Percentiles rank a stretch among this genome's conserved stretches.
These are phyloP conservation scores for Andrena flavipes DNA, from an alignment of 2,888 invertebrate genomes.

Conservation along the genomic window DNA sequence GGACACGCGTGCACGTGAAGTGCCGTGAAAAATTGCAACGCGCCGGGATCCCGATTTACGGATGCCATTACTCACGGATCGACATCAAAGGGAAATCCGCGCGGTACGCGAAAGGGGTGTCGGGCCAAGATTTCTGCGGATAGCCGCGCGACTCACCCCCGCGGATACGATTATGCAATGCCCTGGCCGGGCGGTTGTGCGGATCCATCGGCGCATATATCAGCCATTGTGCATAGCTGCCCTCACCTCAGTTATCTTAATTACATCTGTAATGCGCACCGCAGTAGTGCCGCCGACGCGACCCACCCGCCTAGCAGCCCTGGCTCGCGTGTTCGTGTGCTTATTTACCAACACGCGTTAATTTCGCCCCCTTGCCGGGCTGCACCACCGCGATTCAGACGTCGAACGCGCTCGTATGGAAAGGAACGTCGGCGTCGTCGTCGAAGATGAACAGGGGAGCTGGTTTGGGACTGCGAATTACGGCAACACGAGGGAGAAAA, in stretches of 20 bases:
- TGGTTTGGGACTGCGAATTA: slow-evolving; percentile 3
- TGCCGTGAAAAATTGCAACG: slow-evolving; percentile 45
- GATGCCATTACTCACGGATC: slow-evolving; percentile 46
- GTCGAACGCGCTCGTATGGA: not conserved
- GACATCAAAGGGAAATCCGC: slow-evolving; percentile 57
- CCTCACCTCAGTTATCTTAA: slow-evolving; percentile 84
- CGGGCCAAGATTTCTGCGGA: slow-evolving; percentile 75
- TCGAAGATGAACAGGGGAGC: not conserved
- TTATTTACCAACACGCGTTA: slow-evolving; percentile 58
- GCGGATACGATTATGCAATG: slow-evolving; percentile 71
- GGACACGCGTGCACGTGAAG: slow-evolving; percentile 35
- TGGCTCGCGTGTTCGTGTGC: slow-evolving; percentile 60
- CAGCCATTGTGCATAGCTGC: slow-evolving; percentile 83
- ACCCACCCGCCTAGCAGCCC: slow-evolving; percentile 25
- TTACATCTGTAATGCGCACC: slow-evolving; percentile 84
- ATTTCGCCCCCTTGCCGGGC: slow-evolving; percentile 33
- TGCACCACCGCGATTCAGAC: slow-evolving; percentile 29
- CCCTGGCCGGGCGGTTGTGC: slow-evolving; percentile 64
- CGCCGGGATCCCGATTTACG: slow-evolving; percentile 17
- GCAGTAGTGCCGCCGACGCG: slow-evolving; percentile 72
- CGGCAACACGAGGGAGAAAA: not conserved
- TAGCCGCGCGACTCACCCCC: slow-evolving; percentile 58
- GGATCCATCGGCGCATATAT: slow-evolving; percentile 78
- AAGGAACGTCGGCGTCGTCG: not conserved
- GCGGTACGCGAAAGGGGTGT: slow-evolving; percentile 45